A percentile compares a stretch with the other conserved stretches of the same genome.
Evolutionary conservation across 2,113 vertebrate species (phyloP).

Genomic region (Notiomystis cincta): DNA sequence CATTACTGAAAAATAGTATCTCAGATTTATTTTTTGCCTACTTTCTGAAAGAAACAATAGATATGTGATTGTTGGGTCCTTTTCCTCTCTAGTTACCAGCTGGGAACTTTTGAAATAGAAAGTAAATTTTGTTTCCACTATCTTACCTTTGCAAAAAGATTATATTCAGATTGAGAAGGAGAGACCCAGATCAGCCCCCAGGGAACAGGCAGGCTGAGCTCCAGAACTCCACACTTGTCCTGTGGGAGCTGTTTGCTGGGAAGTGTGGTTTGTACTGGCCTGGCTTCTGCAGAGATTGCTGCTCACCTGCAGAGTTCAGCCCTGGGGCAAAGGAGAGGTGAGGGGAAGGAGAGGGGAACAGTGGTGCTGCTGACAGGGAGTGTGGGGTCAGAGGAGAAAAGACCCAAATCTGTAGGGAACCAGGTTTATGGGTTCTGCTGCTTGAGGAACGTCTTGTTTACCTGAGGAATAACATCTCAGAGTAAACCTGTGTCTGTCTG

Average conservation of each 20-base stretch:
- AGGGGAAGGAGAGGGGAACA: neutral
- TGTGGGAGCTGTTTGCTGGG: neutral
- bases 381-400: neutral
- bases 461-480: neutral
- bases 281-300: neutral
- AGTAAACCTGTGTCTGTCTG: neutral
- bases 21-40: neutral
- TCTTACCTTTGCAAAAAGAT: neutral
- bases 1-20: neutral
- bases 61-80: neutral
- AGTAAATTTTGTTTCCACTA: neutral
- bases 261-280: neutral
- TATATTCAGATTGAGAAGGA: neutral
- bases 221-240: fast-evolving
- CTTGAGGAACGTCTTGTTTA: neutral
- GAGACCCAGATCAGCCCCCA: neutral
- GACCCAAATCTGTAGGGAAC: neutral
- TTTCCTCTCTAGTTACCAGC: neutral
- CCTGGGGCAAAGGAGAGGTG: neutral
- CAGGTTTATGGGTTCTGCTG: neutral
- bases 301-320: neutral
- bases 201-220: neutral
- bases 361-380: neutral
- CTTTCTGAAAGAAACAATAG: neutral
- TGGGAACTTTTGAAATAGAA: neutral